These are phyloP conservation scores for Tyto alba DNA, from an alignment of 2,113 vertebrate species.

Conservation along the genomic window DNA sequence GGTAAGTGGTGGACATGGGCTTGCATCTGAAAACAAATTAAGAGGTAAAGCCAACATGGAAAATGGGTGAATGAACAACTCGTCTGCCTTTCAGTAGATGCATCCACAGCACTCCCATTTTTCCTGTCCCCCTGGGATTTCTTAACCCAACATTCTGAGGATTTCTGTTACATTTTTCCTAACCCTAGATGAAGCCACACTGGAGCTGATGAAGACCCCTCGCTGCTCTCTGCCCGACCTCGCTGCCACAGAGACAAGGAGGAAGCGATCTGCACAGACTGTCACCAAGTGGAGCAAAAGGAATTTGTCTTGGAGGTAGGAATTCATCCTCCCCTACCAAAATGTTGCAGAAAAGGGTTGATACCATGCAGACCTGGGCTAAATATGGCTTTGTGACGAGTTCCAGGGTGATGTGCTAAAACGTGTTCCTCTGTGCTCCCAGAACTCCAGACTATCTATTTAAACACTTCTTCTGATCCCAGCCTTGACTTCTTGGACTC, in stretches of 20 bases:
- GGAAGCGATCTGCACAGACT: slow-evolving; percentile 66
- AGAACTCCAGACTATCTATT: neutral
- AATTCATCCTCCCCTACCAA: neutral
- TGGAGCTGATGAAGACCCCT: slow-evolving; percentile 91
- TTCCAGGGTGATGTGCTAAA: neutral
- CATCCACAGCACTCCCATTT: neutral
- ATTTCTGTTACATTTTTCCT: neutral
- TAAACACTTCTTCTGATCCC: neutral
- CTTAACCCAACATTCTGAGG: neutral
- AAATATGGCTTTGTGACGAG: neutral
- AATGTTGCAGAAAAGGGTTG: neutral
- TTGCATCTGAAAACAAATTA: neutral
- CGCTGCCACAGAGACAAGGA: slow-evolving; percentile 44
- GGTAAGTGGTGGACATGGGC: neutral
- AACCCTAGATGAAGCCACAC: slow-evolving; percentile 83
- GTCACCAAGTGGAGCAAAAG: slow-evolving; percentile 90
- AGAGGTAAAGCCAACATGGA: neutral
- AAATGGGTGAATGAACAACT: neutral
- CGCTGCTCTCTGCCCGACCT: slow-evolving; percentile 94
- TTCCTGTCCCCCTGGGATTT: neutral
- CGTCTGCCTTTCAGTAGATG: neutral
- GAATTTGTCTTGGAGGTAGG: slow-evolving; percentile 95
- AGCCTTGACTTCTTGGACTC: neutral
- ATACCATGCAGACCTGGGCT: neutral
- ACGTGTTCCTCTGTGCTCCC: fast-evolving